phyloP scores from a whole-genome alignment of 1,140 invertebrate genomes.

The Solen grandis region DNA sequence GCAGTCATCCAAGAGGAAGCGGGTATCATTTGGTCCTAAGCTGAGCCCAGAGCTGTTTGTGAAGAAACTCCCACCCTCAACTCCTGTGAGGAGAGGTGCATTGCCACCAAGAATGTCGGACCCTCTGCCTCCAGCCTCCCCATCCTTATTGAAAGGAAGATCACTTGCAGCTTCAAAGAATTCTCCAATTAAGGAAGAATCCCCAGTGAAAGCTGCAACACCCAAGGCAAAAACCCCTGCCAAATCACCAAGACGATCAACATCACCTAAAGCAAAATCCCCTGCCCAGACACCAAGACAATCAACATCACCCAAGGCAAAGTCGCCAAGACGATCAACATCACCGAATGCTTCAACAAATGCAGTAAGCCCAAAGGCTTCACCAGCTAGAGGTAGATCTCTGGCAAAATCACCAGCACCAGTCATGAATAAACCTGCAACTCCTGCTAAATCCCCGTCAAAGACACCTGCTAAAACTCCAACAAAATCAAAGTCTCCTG shows the following conservation, averaged over 20 bases:
- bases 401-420: neutral
- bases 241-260: constrained; percentile 22
- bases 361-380: neutral
- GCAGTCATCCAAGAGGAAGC: constrained; percentile 66
- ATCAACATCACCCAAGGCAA: neutral
- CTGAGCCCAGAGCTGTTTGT: constrained; percentile 82
- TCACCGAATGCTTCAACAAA: neutral
- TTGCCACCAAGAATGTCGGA: constrained; percentile 64
- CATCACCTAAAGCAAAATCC: neutral
- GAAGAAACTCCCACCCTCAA: constrained; percentile 79
- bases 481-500: constrained; percentile 24
- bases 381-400: constrained; percentile 8
- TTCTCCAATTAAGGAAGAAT: constrained; percentile 50
- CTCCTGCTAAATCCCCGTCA: neutral
- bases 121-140: neutral
- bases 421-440: neutral
- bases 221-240: neutral
- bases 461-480: neutral
- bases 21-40: constrained; percentile 81
- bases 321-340: constrained; percentile 4
- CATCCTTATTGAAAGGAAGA: constrained; percentile 51
- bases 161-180: constrained; percentile 40
- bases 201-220: constrained; percentile 39
- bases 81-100: constrained; percentile 81
- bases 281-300: neutral